These are phyloP conservation scores for Microtus ochrogaster DNA, from an alignment of 2,113 vertebrate species.

Conservation along the genomic window DNA sequence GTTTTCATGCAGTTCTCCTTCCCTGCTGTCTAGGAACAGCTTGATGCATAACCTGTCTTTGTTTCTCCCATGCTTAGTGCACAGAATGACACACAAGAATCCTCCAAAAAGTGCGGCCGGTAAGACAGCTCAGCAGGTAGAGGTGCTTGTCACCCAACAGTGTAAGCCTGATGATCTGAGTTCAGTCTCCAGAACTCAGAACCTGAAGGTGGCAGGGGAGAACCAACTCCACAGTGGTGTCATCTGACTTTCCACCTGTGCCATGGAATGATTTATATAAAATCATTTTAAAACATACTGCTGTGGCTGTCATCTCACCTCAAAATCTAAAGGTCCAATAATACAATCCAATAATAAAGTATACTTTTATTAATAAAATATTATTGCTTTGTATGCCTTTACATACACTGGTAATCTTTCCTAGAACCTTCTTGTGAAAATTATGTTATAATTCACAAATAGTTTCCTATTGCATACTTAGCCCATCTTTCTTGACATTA, in stretches of 20 bases:
- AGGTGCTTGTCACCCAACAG: too few relatives aligned
- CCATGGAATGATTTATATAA: background rate
- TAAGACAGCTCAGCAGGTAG: background rate
- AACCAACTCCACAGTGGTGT: background rate
- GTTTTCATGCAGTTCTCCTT: background rate
- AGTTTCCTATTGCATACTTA: background rate
- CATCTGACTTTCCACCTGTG: background rate
- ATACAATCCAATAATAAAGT: background rate
- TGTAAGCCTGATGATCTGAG: too few relatives aligned
- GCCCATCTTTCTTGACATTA: background rate
- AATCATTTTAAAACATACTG: background rate
- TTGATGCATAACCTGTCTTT: background rate
- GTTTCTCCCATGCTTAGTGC: background rate
- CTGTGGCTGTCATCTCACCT: background rate
- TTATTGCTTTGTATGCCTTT: background rate
- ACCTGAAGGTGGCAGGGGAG: background rate
- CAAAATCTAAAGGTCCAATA: background rate
- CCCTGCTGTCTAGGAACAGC: background rate
- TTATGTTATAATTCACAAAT: background rate
- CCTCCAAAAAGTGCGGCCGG: background rate
- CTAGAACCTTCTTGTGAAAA: background rate
- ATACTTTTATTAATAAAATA: background rate
- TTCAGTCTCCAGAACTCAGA: background rate
- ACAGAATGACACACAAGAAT: background rate
- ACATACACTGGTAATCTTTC: background rate